Evolutionary conservation across 2,888 invertebrate species (phyloP), one percentile per base, ranked within the genome.

Genomic region (Globia sparganii): DNA sequence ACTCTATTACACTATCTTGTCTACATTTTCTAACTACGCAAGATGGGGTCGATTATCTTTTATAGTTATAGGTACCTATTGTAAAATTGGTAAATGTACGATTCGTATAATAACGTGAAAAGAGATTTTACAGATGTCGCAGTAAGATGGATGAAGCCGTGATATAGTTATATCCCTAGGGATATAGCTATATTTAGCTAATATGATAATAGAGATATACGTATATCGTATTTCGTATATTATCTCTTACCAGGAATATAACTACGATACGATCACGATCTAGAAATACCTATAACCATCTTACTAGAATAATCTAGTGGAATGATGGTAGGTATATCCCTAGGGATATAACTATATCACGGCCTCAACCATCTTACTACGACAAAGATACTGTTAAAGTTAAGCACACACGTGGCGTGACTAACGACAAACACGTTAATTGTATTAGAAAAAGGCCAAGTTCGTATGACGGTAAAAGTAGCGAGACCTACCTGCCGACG

Each of bases 361-460:
- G 46, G 9, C 25, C 11, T 9, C 25, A 53, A 11, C 53, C 25
- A 53, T 53, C 25, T 43, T 43, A 43, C 43, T 15, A 13, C 43
- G 43, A 43, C 13, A 53, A 28, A n/a, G 18, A 31, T 25, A 65
- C 40, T 70, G 11, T 15, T 6, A 37, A 56, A 21, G 9, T 70
- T 46, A 1, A 13, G 43, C 4, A 78, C 49, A 64, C 58, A 74
- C 80, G 70, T 71, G 70, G 13, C 18, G 11, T 71, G 46, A 62
- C 58, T 79, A 78, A 61, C 56, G 43, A 81, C 66, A 56, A 77
- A 64, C 53, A 71, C n/a, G 62, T 64, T 75, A n/a, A n/a, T n/a
- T 62, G 25, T 78, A 59, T 73, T 78, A 59, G n/a, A 76, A 37
- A 76, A 73, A 81, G 53, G 72, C 28, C 81, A 85, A 72, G 81